Conservation (phyloP, 2,888 invertebrate genomes). For the Rotaria magnacalcarata region DNA sequence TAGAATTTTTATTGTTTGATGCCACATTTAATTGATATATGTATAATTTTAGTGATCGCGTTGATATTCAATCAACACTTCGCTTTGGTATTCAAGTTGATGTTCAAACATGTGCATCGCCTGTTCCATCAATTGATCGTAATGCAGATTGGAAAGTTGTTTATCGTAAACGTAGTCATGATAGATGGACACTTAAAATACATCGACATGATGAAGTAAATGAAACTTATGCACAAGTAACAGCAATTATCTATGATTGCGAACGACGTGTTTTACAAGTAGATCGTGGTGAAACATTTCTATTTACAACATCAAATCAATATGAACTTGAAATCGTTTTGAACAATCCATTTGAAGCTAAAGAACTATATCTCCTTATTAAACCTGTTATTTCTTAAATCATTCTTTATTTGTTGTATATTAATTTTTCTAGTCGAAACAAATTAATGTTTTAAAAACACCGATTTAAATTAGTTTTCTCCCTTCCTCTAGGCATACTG, state of each 20-base stretch:
- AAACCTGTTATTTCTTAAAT: slow-evolving; percentile 21
- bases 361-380: background rate
- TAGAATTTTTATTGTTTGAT: background rate
- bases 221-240: slow-evolving; percentile 15
- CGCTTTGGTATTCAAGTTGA: slow-evolving; percentile 32
- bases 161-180: slow-evolving; percentile 16
- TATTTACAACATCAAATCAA: slow-evolving; percentile 19
- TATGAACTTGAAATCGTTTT: slow-evolving; percentile 3
- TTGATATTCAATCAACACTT: slow-evolving; percentile 8
- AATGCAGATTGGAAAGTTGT: slow-evolving; percentile 14
- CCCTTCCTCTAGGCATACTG: no score
- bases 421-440: background rate
- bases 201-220: background rate
- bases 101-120: background rate
- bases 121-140: slow-evolving; percentile 9
- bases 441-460: background rate
- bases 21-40: background rate
- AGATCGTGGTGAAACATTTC: background rate
- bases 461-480: no score
- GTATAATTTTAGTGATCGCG: background rate
- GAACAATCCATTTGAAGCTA: background rate
- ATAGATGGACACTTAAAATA: slow-evolving; percentile 26
- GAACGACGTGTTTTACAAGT: slow-evolving; percentile 21
- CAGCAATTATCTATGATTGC: slow-evolving; percentile 22
- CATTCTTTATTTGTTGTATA: background rate